Base-by-base conservation (phyloP, 2,797 vertebrate species). In the Anabas testudineus region DNA sequence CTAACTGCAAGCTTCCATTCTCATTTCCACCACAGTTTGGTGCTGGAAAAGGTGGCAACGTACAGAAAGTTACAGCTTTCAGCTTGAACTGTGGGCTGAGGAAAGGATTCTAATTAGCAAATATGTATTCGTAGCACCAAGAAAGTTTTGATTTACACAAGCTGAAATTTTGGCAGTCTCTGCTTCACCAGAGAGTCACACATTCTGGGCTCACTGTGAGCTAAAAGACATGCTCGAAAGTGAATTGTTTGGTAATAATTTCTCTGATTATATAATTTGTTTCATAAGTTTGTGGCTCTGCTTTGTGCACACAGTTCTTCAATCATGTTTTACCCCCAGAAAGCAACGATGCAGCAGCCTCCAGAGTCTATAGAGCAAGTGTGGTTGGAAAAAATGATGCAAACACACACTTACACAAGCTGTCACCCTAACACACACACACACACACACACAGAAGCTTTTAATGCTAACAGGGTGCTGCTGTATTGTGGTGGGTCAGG, bases 131-230 rank as follows among this genome's bases (percentile, higher is more conserved):
- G 45, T 42, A 43, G 46, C 57, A 37, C 26, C 28, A 39, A 26
- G 53, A 41, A 60, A 52, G 45, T 71, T 79, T 58, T 39, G 65
- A 47, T 45, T 77, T 67, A 47, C 65, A 63, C 72, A 71, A 73
- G 73, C 68, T 67, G 77, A 73, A 42, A 51, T 45, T 49, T 78
- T 89, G 84, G 85, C 90, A 81, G 73, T 10, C 36, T 52, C 12
- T 3, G 41, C 49, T 81, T 67, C 67, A 41, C 62, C 70, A 78
- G 65, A 80, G 76, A 83, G 69, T 86, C 85, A 76, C 87, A 89
- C 85, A 79, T 85, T 89, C 77, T 81, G 78, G 66, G 58, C 85
- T 81, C 28, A 26, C 81, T 73, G 81, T 53, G 70, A 67, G 77
- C 71, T 71, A 26, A 67, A 66, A 46, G 65, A 77, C 76, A 78